These are phyloP conservation scores for Dasypolia templi DNA, from an alignment of 2,888 invertebrate genomes.

Conservation along the genomic window DNA sequence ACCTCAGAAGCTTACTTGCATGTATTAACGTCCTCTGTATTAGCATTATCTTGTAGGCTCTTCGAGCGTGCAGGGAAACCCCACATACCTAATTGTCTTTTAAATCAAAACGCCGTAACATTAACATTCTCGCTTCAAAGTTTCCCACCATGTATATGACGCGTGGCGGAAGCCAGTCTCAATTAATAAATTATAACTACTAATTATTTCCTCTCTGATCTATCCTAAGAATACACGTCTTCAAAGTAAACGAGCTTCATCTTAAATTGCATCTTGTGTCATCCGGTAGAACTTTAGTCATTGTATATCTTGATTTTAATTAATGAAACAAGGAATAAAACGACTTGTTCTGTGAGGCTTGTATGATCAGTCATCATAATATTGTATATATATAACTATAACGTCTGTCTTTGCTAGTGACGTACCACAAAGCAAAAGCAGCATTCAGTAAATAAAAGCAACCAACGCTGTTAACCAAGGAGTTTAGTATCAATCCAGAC, in stretches of 20 bases:
- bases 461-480: neutral
- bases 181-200: conserved; percentile 53
- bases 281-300: conserved; percentile 48
- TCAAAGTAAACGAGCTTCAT: conserved; percentile 46
- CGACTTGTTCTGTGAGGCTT: neutral
- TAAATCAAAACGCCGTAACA: conserved; percentile 51
- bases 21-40: conserved; percentile 44
- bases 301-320: conserved; percentile 46
- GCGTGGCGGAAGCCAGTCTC: conserved; percentile 53
- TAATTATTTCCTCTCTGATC: conserved; percentile 57
- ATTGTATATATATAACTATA: no score
- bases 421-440: neutral
- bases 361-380: no score
- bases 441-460: neutral
- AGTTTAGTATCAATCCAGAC: neutral
- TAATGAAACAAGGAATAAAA: conserved; percentile 26
- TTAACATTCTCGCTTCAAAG: conserved; percentile 37
- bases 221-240: conserved; percentile 33
- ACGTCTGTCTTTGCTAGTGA: neutral
- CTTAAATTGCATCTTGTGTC: conserved; percentile 43
- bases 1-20: conserved; percentile 43
- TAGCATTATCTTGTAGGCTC: conserved; percentile 47
- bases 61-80: conserved; percentile 56
- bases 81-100: conserved; percentile 48
- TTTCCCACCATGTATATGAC: conserved; percentile 43